Evolutionary conservation across 2,888 invertebrate genomes (phyloP).

Genomic region (Pammene aurita): DNA sequence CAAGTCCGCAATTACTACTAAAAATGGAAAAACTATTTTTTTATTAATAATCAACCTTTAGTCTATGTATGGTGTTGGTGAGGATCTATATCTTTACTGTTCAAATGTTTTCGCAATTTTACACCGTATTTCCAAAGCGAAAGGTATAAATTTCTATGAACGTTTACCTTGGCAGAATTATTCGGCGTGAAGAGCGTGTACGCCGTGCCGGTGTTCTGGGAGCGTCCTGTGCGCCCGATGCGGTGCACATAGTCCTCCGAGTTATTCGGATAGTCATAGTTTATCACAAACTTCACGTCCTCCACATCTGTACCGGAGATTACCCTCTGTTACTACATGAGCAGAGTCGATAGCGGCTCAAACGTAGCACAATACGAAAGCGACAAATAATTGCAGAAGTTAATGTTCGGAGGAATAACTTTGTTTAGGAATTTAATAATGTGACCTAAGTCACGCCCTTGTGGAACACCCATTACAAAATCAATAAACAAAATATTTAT

Average conservation of each 20-base stretch:
- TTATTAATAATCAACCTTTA: too few relatives aligned
- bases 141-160: too few relatives aligned
- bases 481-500: not conserved
- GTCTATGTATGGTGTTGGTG: too few relatives aligned
- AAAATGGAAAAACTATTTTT: too few relatives aligned
- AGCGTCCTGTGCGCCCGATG: conserved; percentile 97
- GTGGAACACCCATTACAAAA: conserved; percentile 36
- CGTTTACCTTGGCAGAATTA: conserved; percentile 89
- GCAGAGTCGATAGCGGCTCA: not conserved
- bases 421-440: conserved; percentile 29
- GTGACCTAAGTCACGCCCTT: conserved; percentile 37
- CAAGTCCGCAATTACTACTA: too few relatives aligned
- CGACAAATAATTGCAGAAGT: conserved; percentile 37
- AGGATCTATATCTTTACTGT: too few relatives aligned
- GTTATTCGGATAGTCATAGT: conserved; percentile 98
- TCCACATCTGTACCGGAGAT: conserved; percentile 91
- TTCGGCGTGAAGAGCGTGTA: conserved; percentile 97
- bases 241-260: conserved; percentile 99
- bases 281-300: conserved; percentile 99
- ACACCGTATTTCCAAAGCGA: too few relatives aligned
- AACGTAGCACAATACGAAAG: conserved; percentile 39
- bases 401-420: conserved; percentile 45
- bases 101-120: too few relatives aligned
- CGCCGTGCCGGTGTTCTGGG: conserved; percentile 96
- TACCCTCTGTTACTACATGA: conserved; percentile 10